Evolutionary conservation across 2,888 invertebrate genomes (phyloP).

Genomic region (Agrypnus murinus): DNA sequence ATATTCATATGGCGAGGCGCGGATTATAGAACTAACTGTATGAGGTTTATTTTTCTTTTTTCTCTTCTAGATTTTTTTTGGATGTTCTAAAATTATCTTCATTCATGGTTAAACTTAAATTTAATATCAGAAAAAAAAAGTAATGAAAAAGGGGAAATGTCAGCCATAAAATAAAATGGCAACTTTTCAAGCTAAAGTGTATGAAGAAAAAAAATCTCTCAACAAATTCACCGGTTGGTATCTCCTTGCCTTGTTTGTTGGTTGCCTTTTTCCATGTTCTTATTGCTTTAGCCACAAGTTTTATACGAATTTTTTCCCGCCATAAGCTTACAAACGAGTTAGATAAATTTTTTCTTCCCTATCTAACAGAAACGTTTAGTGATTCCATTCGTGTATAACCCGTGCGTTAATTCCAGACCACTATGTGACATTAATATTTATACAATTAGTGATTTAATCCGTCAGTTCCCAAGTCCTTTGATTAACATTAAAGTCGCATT

Average conservation of each 20-base stretch:
- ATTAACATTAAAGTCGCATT: slow-evolving; percentile 52
- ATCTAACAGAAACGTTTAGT: slow-evolving; percentile 41
- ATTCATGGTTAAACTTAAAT: not conserved
- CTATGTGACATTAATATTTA: slow-evolving; percentile 55
- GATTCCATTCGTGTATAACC: slow-evolving; percentile 45
- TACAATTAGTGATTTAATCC: slow-evolving; percentile 56
- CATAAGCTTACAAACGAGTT: slow-evolving; percentile 39
- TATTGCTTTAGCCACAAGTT: slow-evolving; percentile 44
- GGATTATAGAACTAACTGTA: slow-evolving; percentile 22
- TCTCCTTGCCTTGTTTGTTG: slow-evolving; percentile 32
- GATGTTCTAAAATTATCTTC: not conserved
- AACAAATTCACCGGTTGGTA: slow-evolving; percentile 32
- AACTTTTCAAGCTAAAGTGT: slow-evolving; percentile 22
- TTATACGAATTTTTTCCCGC: slow-evolving; percentile 37
- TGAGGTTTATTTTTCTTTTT: slow-evolving; percentile 1
- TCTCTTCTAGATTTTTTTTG: not conserved
- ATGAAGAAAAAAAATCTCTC: slow-evolving; percentile 25
- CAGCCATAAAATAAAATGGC: slow-evolving; percentile 45
- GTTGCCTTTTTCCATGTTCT: slow-evolving; percentile 35
- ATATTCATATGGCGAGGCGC: slow-evolving; percentile 17
- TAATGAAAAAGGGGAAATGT: slow-evolving; percentile 29
- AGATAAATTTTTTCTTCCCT: slow-evolving; percentile 36
- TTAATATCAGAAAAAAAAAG: not conserved
- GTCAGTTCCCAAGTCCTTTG: slow-evolving; percentile 51
- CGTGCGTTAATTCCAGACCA: slow-evolving; percentile 54